These are phyloP conservation scores for Glaucopsyche alexis DNA, from an alignment of 2,888 invertebrate genomes.

Conservation along the genomic window DNA sequence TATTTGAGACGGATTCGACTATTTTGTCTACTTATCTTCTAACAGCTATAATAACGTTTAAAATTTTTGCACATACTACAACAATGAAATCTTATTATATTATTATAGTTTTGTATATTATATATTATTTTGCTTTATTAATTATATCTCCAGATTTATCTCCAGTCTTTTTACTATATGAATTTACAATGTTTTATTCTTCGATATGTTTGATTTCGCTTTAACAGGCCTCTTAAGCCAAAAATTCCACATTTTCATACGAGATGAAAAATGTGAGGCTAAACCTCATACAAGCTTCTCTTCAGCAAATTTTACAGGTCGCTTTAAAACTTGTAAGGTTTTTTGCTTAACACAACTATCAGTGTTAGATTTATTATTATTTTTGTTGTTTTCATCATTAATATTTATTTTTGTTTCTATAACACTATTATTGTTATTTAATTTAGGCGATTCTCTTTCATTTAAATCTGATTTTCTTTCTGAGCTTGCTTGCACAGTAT, in stretches of 20 bases:
- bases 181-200: slow-evolving; percentile 57
- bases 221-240: slow-evolving; percentile 49
- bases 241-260: slow-evolving; percentile 47
- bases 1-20: slow-evolving; percentile 56
- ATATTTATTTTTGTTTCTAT: slow-evolving; percentile 44
- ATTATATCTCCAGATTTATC: slow-evolving; percentile 42
- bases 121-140: slow-evolving; percentile 39
- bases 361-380: slow-evolving; percentile 55
- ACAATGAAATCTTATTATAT: slow-evolving; percentile 44
- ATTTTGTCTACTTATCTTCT: slow-evolving; percentile 42
- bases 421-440: slow-evolving; percentile 62
- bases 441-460: slow-evolving; percentile 46
- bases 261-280: slow-evolving; percentile 51
- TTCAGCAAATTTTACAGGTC: slow-evolving; percentile 68
- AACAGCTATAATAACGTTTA: slow-evolving; percentile 37
- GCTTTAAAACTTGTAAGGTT: slow-evolving; percentile 52
- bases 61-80: slow-evolving; percentile 42
- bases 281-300: slow-evolving; percentile 74
- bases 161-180: slow-evolving; percentile 55
- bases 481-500: slow-evolving; percentile 40
- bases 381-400: slow-evolving; percentile 54
- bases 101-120: slow-evolving; percentile 36
- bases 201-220: slow-evolving; percentile 57
- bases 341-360: slow-evolving; percentile 49
- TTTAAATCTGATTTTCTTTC: slow-evolving; percentile 61